Base-by-base conservation (phyloP, 1,140 invertebrate genomes). In the Liolophura sinensis region DNA sequence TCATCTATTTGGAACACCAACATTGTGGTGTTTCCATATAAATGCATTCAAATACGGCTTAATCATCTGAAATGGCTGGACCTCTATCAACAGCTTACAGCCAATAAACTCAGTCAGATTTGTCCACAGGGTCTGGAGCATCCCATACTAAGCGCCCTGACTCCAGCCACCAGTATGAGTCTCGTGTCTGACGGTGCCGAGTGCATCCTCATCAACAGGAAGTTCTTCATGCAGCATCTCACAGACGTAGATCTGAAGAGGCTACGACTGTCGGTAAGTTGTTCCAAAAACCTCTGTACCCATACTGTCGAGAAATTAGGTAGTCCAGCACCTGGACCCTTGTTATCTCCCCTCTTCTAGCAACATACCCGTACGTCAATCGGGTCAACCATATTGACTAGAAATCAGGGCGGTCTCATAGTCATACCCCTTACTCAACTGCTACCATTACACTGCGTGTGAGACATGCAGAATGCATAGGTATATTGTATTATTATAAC, bases 131-230 rank as follows among this genome's bases (percentile, higher is more conserved):
- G 78, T 57, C 62, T 82, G 46, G 79, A 78, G 46, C 70, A 75
- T 3, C 71, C 74, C 12, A 74, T 76, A 4, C 76, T 82, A 50
- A 67, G 72, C 6, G 65, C 72, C 46, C 75, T 79, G 20, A 74
- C 72, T 12, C 64, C 67, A 18, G 73, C 78, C 14, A 78, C 75
- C 9, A 74, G 74, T 25, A 73, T 75, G 22, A 80, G 74, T 57
- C 67, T 82, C 27, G 81, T 82, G 7, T 79, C 78, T 9, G 76
- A 80, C 24, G 81, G 79, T 6, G 77, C 81, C 16, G 81, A 82
- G 65, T 76, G 78, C 60, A 73, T 82, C 46, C 73, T 82, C 1
- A 80, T 81, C 67, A 79, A 75, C 67, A 73, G 72, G 48, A 78
- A 75, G 55, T 82, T 79, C 71, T 82, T 82, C 63, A 48, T 76